A percentile compares a stretch with the other conserved stretches of the same genome.
These are phyloP conservation scores for Papilio polyxenes DNA, from an alignment of 1,140 invertebrate species.

Conservation along the genomic window DNA sequence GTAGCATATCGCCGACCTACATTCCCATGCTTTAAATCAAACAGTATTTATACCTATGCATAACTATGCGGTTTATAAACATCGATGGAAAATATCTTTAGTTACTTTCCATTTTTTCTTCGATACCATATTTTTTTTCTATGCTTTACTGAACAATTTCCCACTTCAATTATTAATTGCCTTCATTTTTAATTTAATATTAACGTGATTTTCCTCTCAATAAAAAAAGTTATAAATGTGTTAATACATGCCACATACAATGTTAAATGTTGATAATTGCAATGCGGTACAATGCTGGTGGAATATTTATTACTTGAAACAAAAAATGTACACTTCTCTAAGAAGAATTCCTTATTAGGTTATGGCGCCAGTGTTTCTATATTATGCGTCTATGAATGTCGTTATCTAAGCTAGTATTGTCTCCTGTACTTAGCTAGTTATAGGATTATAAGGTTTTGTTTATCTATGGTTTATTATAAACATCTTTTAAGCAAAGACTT, in stretches of 20 bases:
- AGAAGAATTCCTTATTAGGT: conserved; percentile 5
- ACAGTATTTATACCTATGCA: not conserved
- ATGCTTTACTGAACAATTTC: too few relatives aligned
- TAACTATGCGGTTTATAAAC: not conserved
- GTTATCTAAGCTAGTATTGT: not conserved
- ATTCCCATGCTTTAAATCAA: not conserved
- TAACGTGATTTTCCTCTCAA: too few relatives aligned
- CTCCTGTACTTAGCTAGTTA: not conserved
- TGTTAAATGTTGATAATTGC: not conserved
- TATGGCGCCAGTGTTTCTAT: not conserved
- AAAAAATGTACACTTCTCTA: not conserved
- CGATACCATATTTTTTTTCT: not conserved
- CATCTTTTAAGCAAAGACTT: too few relatives aligned
- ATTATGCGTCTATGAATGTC: not conserved
- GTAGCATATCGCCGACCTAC: conserved; percentile 31
- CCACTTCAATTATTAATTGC: too few relatives aligned
- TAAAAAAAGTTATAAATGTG: not conserved
- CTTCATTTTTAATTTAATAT: too few relatives aligned
- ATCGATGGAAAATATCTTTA: not conserved
- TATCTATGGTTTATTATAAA: not conserved
- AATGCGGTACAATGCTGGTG: not conserved
- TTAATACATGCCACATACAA: not conserved
- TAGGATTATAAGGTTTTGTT: not conserved
- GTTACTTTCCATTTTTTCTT: not conserved
- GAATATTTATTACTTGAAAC: conserved; percentile 10